phyloP scores from a whole-genome alignment of 2,113 vertebrate genomes.

The Onychostruthus taczanowskii region DNA sequence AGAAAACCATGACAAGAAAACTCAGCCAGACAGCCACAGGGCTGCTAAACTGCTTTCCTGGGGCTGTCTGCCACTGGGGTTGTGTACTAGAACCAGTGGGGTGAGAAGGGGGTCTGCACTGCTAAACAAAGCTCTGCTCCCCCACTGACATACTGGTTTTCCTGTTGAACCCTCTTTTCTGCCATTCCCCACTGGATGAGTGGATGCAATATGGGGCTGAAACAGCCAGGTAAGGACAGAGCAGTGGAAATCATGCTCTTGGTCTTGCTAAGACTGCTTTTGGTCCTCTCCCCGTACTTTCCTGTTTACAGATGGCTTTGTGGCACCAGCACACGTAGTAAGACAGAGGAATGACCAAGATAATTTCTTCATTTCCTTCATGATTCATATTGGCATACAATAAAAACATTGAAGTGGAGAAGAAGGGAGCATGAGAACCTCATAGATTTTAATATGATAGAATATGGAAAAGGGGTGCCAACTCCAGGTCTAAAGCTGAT shows the following conservation, averaged over 20 bases:
- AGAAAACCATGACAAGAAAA: background rate
- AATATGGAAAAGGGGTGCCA: background rate
- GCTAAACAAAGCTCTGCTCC: background rate
- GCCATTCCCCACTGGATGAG: rapidly evolving
- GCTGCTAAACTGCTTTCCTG: background rate
- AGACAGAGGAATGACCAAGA: background rate
- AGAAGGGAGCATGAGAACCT: background rate
- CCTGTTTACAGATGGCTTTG: background rate
- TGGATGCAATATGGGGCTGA: rapidly evolving
- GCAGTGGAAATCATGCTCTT: background rate
- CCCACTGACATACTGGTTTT: rapidly evolving
- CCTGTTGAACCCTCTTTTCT: background rate
- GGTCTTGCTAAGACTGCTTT: background rate
- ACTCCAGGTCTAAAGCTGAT: background rate
- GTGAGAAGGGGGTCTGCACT: background rate
- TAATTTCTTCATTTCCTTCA: background rate
- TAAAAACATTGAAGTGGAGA: background rate
- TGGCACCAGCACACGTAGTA: rapidly evolving
- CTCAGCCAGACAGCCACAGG: background rate
- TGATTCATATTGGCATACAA: background rate
- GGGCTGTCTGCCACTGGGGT: background rate
- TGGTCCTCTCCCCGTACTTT: background rate
- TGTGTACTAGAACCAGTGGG: background rate
- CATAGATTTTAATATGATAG: background rate
- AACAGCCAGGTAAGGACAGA: background rate